These are phyloP conservation scores for Zoanthus gigantus DNA, from an alignment of 92 coral and sea anemone genomes.

Conservation along the genomic window DNA sequence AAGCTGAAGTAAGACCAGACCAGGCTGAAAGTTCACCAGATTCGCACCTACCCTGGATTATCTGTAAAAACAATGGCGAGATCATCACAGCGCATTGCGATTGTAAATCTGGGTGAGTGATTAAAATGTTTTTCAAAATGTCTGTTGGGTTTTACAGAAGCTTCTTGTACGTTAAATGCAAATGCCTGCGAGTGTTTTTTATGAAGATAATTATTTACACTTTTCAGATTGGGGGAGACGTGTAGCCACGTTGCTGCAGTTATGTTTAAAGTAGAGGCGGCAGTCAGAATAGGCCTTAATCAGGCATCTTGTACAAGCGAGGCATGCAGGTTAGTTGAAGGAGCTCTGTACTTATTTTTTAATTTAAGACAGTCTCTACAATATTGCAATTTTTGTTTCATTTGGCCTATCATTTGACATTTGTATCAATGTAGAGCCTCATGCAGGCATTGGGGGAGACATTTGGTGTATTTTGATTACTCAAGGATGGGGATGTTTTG, in stretches of 20 bases:
- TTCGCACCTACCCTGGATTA: background rate
- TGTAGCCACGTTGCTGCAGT: constrained; percentile 5
- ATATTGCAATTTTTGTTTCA: too few relatives aligned
- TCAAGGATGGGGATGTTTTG: too few relatives aligned
- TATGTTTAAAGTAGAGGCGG: background rate
- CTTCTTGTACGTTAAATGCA: too few relatives aligned
- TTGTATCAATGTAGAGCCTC: too few relatives aligned
- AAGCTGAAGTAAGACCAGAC: background rate
- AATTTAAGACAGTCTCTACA: too few relatives aligned
- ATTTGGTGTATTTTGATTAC: too few relatives aligned
- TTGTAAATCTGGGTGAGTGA: constrained; percentile 1
- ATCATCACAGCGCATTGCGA: background rate
- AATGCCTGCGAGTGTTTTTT: too few relatives aligned
- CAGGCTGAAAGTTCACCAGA: background rate
- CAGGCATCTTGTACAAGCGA: background rate
- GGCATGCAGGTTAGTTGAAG: constrained; percentile 3
- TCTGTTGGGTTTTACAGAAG: too few relatives aligned
- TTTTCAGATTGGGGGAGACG: background rate
- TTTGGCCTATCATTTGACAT: too few relatives aligned
- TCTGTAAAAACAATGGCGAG: background rate
- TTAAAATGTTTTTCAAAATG: background rate
- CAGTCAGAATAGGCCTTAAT: background rate
- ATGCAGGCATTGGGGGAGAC: too few relatives aligned
- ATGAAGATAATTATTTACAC: too few relatives aligned
- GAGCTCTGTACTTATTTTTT: too few relatives aligned